phyloP scores from a whole-genome alignment of 2,888 invertebrate species.

The Dromius quadrimaculatus region DNA sequence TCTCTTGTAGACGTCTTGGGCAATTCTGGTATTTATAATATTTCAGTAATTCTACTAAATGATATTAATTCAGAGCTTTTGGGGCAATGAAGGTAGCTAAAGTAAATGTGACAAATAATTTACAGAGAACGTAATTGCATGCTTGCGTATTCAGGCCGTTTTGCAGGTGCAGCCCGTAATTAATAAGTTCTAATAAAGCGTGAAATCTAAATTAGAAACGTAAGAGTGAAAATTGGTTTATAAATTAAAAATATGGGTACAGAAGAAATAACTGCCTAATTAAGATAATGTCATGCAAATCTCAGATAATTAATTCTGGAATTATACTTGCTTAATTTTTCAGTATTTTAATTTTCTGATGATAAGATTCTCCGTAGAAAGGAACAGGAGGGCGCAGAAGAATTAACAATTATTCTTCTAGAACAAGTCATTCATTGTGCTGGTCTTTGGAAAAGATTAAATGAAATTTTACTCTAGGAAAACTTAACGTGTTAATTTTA shows the following conservation, averaged over 20 bases:
- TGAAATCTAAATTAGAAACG: slow-evolving; percentile 49
- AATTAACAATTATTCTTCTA: slow-evolving; percentile 51
- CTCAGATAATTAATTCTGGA: slow-evolving; percentile 60
- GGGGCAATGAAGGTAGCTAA: background rate
- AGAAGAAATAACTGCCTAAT: slow-evolving; percentile 55
- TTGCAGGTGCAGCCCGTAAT: slow-evolving; percentile 37
- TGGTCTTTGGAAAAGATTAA: slow-evolving; percentile 38
- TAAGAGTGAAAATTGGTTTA: slow-evolving; percentile 46
- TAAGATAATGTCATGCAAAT: slow-evolving; percentile 61
- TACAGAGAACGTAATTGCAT: slow-evolving; percentile 16
- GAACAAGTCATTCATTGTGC: slow-evolving; percentile 49
- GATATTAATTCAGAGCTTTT: slow-evolving; percentile 2
- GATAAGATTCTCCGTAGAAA: slow-evolving; percentile 48
- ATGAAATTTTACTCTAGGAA: slow-evolving; percentile 43
- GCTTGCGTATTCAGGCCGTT: background rate
- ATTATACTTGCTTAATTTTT: slow-evolving; percentile 54
- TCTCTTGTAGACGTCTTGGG: no score
- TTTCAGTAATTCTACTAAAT: slow-evolving; percentile 3
- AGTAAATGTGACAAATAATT: slow-evolving; percentile 17
- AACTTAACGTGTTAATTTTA: slow-evolving; percentile 45
- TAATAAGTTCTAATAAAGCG: slow-evolving; percentile 49
- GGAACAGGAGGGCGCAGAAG: slow-evolving; percentile 43
- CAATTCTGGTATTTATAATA: slow-evolving; percentile 1
- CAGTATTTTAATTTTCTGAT: slow-evolving; percentile 52
- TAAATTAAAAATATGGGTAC: slow-evolving; percentile 50